Evolutionary conservation across 2,113 vertebrate genomes (phyloP).

Genomic region (Epinephelus lanceolatus): DNA sequence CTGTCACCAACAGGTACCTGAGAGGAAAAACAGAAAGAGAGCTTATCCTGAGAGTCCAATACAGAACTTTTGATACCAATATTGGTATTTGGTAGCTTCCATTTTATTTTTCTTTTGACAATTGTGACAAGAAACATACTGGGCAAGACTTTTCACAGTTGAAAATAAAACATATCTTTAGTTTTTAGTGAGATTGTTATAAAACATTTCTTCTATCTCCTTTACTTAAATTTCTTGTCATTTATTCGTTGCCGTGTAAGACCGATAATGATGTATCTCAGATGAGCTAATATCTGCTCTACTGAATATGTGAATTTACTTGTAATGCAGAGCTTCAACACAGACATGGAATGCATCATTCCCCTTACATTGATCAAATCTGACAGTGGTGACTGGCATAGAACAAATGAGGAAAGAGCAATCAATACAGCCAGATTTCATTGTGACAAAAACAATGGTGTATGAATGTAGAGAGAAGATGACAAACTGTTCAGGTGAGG

Average conservation of each 20-base stretch:
- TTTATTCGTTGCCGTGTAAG: not conserved
- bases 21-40: conserved; percentile 1
- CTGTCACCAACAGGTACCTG: conserved; percentile 91
- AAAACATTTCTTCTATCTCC: not conserved
- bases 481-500: conserved; percentile 13
- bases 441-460: not conserved
- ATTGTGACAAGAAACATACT: too few relatives aligned
- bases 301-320: conserved; percentile 13
- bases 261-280: not conserved
- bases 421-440: conserved; percentile 29
- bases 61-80: too few relatives aligned
- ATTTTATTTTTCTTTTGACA: too few relatives aligned
- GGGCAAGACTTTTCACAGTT: too few relatives aligned
- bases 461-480: conserved; percentile 8
- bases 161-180: too few relatives aligned
- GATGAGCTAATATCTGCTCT: not conserved
- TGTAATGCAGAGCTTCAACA: not conserved
- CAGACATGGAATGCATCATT: not conserved
- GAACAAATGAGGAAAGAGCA: conserved; percentile 21
- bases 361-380: conserved; percentile 27
- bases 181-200: too few relatives aligned
- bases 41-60: not conserved
- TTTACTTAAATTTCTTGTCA: not conserved
- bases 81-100: not conserved
- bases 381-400: conserved; percentile 5